Percentiles rank a stretch among this genome's conserved stretches.
Conservation (phyloP, 2,888 invertebrate genomes). For the Toxonevra muliebris region DNA sequence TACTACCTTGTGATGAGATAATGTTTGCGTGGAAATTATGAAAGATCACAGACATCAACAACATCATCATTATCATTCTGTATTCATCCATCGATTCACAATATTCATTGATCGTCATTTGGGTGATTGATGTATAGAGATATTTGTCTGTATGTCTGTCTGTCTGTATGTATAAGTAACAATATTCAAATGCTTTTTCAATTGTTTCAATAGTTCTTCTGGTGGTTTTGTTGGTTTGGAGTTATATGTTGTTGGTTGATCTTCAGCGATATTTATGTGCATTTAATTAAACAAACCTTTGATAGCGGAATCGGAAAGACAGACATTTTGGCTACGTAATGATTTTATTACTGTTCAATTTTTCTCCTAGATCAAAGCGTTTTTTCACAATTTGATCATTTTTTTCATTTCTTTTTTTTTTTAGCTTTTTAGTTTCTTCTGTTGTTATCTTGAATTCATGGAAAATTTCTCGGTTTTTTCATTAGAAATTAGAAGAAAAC, state of each 20-base stretch:
- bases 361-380: constrained; percentile 34
- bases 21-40: constrained; percentile 36
- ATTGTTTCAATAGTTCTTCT: not conserved
- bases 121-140: constrained; percentile 25
- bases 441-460: not conserved
- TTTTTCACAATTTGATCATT: constrained; percentile 28
- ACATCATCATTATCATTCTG: not conserved
- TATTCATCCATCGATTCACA: constrained; percentile 3
- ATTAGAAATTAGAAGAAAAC: constrained; percentile 23
- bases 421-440: constrained; percentile 4
- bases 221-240: too few relatives aligned
- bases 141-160: too few relatives aligned
- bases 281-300: not conserved
- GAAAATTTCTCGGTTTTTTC: not conserved
- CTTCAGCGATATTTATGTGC: not conserved
- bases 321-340: constrained; percentile 30
- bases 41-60: constrained; percentile 32
- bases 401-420: not conserved
- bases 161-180: not conserved
- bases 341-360: constrained; percentile 15
- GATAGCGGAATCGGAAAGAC: not conserved
- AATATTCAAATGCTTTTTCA: constrained; percentile 11
- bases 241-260: too few relatives aligned
- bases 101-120: constrained; percentile 24
- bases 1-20: constrained; percentile 30